Base-by-base conservation (phyloP, 37 sponge, comb jelly and placozoan species). In the Theonella swinhoei region DNA sequence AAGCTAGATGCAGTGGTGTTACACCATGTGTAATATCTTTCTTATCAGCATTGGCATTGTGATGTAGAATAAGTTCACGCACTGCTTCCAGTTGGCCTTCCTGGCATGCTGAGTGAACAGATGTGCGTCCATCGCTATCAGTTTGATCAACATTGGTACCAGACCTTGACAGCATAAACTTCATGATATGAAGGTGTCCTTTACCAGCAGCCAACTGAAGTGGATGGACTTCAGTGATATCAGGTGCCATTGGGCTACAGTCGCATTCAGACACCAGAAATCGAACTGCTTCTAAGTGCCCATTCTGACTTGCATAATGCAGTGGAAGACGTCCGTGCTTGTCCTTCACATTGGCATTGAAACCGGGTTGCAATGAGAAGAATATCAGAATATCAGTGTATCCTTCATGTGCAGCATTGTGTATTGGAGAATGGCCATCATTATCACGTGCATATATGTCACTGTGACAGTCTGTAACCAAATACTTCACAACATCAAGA, bases 1-100 rank as follows among this genome's bases (percentile, higher is more conserved):
- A 79, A 25, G 86, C 86, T 28, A 78, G 36, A 60, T 85, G 86
- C 2, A 85, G 73, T 29, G 86, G 74, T 4, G 73, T 78, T 8
- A 85, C 72, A 38, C 70, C 68, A 25, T 84, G 85, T 17, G 34
- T 39, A 25, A 19, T 34, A 30, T 85, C 79, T 2, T 38, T 19
- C 58, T 35, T 5, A 40, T 24, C 25, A 41, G 34, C 47, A 65
- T 75, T 58, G 7, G 77, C 74, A 32, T 42, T n/a, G 25, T 64
- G 68, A 29, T 86, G 58, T 24, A 62, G 25, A 59, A 86, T 75
- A 26, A 86, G 32, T 23, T 59, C 58, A 36, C 54, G 68, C 1
- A 79, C 43, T 41, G 70, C 31, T 14, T 86, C 67, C 3, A 63
- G 24, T 25, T 73, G 79, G 4, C 87, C 87, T 73, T 24, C 19